These are phyloP conservation scores for Itoplectis maculator DNA, from an alignment of 2,888 invertebrate species.

Conservation along the genomic window DNA sequence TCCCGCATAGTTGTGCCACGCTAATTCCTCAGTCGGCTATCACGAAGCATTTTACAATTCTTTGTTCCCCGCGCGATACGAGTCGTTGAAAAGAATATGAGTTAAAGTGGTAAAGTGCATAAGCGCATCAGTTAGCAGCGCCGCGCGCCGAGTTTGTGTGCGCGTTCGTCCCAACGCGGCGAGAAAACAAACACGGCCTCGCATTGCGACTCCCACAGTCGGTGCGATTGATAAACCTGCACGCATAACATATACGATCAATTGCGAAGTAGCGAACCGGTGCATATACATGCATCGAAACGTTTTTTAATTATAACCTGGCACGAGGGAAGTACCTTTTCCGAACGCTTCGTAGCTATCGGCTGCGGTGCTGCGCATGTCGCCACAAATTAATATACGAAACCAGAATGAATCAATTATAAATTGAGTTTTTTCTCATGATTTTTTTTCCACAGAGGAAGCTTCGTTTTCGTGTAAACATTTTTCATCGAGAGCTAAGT, in stretches of 20 bases:
- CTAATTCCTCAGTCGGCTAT: conserved; percentile 54
- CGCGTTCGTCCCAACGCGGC: conserved; percentile 14
- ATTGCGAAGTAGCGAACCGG: conserved; percentile 21
- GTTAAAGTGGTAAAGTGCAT: conserved; percentile 47
- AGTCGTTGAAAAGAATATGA: conserved; percentile 47
- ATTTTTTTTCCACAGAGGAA: not conserved
- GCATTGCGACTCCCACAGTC: conserved; percentile 12
- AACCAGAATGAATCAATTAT: conserved; percentile 27
- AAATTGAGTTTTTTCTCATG: not conserved
- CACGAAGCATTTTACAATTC: conserved; percentile 60
- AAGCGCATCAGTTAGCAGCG: conserved; percentile 44
- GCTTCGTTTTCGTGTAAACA: not conserved
- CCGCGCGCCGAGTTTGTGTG: conserved; percentile 25
- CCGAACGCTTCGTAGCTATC: conserved; percentile 32
- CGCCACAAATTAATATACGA: conserved; percentile 8
- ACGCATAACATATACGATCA: conserved; percentile 15
- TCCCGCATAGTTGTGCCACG: conserved; percentile 30
- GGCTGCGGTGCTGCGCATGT: conserved; percentile 35
- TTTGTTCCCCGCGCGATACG: conserved; percentile 50
- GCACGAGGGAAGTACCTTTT: conserved; percentile 46
- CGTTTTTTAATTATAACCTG: conserved; percentile 38
- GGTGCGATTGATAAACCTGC: conserved; percentile 31
- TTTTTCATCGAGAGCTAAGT: too few relatives aligned
- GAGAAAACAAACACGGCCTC: conserved; percentile 34
- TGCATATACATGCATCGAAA: not conserved